phyloP scores from a whole-genome alignment of 2,113 vertebrate species.

The Rutilus rutilus region DNA sequence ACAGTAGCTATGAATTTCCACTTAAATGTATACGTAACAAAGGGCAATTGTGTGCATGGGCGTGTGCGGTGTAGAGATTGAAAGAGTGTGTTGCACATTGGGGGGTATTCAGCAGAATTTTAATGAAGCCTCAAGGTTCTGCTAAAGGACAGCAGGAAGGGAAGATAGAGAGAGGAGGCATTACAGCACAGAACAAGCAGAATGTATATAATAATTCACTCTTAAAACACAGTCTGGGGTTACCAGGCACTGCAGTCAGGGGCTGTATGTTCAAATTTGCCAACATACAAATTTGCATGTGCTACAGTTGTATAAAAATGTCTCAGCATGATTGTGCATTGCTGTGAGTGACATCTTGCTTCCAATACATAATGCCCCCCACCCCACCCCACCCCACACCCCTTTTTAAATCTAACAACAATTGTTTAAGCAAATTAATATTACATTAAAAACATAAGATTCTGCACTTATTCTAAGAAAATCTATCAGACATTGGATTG shows the following conservation, averaged over 20 bases:
- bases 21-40: conserved; percentile 64
- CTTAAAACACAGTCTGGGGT: neutral
- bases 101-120: conserved; percentile 60
- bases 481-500: neutral
- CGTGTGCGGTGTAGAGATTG: conserved; percentile 38
- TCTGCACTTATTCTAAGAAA: neutral
- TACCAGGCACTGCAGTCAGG: neutral
- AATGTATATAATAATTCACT: conserved; percentile 16
- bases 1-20: conserved; percentile 53
- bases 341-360: neutral
- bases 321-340: neutral
- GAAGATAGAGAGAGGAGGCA: conserved; percentile 34
- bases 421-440: neutral
- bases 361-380: neutral
- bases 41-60: conserved; percentile 44
- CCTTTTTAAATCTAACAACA: neutral
- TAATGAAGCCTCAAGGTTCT: conserved; percentile 63
- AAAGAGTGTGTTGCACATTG: conserved; percentile 42
- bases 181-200: conserved; percentile 11
- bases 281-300: neutral
- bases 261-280: neutral
- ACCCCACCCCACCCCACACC: too few species aligned
- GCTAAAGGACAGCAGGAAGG: conserved; percentile 57
- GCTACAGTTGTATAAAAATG: neutral
- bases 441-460: neutral